Evolutionary conservation across 2,888 invertebrate genomes (phyloP), one percentile per base, ranked within the genome.

Genomic region (Tachina lurida): DNA sequence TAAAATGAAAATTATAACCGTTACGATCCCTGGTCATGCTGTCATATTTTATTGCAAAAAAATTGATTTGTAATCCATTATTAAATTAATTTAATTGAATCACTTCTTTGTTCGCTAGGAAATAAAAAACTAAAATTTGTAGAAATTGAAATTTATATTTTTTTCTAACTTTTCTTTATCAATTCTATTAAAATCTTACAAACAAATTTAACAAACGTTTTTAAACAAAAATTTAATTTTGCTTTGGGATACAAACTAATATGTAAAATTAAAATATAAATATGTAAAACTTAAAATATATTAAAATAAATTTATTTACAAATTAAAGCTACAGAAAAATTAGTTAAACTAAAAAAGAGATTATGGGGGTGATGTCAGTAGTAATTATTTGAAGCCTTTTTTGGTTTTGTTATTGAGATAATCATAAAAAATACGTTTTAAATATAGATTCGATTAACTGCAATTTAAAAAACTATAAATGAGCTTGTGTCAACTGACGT

Each of bases 201-300:
- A 87, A 88, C 88, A 81, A 88, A 86, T 87, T 85, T 86, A 88
- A 88, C 88, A 88, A 88, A 87, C 75, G 74, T 62, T 79, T 81
- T 75, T 79, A 79, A 78, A 83, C 78, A 83, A 83, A 86, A 83
- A 41, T 71, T 73, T 60, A 3, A n/a, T 54, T 52, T 73, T 10
- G 52, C 68, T 76, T 45, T 77, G 39, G n/a, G 15, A 65, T 76
- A 73, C 63, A 67, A 83, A 71, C 56, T 79, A 79, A 56, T 56
- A 79, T 60, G 13, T 62, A 52, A 84, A 76, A 73, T 39, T 31
- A 77, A 73, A 84, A 76, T 83, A 41, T 71, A 86, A 74, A 31
- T 31, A 31, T 31, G 31, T 31, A 31, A 86, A 65, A 73, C 60
- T 62, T 52, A 83, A 83, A 73, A 60, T 67, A 77, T 58, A 71